phyloP scores from a whole-genome alignment of 2,888 invertebrate species.

The Itoplectis maculator region DNA sequence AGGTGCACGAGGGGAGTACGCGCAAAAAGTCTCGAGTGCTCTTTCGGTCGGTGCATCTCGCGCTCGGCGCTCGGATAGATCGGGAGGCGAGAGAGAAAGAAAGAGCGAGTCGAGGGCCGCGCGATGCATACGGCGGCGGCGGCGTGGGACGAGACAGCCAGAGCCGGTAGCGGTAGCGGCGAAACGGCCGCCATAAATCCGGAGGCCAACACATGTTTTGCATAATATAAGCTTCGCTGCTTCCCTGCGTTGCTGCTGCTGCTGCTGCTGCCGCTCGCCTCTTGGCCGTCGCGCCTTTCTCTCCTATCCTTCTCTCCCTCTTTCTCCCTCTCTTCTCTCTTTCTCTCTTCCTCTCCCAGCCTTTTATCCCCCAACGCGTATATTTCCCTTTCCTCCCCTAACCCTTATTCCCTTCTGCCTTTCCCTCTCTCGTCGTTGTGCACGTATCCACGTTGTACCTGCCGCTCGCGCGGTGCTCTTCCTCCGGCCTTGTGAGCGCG shows the following conservation, averaged over 20 bases:
- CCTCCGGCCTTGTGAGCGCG: conserved; percentile 33
- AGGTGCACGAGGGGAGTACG: conserved; percentile 35
- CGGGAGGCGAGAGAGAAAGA: conserved; percentile 35
- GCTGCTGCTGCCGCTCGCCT: too few species aligned
- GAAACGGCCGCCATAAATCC: conserved; percentile 82
- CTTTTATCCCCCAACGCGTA: conserved; percentile 41
- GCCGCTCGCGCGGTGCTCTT: conserved; percentile 32
- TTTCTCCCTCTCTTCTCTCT: conserved; percentile 64
- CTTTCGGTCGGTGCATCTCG: conserved; percentile 40
- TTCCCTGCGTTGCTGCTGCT: conserved; percentile 50
- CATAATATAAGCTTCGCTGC: conserved; percentile 82
- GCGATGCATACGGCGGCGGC: conserved; percentile 57
- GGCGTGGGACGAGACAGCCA: conserved; percentile 62
- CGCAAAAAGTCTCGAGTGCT: conserved; percentile 45
- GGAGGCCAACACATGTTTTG: conserved; percentile 82
- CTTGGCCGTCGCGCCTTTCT: conserved; percentile 68
- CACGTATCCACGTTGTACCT: conserved; percentile 38
- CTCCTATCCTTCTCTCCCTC: conserved; percentile 29
- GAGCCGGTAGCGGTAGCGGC: conserved; percentile 74
- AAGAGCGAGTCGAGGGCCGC: neutral
- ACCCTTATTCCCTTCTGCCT: conserved; percentile 52
- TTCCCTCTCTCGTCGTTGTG: conserved; percentile 38
- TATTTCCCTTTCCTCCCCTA: conserved; percentile 54
- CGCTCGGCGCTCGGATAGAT: conserved; percentile 43
- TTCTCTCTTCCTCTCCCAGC: conserved; percentile 35